phyloP scores from a whole-genome alignment of 2,113 vertebrate species.

The Lophotis ruficrista region DNA sequence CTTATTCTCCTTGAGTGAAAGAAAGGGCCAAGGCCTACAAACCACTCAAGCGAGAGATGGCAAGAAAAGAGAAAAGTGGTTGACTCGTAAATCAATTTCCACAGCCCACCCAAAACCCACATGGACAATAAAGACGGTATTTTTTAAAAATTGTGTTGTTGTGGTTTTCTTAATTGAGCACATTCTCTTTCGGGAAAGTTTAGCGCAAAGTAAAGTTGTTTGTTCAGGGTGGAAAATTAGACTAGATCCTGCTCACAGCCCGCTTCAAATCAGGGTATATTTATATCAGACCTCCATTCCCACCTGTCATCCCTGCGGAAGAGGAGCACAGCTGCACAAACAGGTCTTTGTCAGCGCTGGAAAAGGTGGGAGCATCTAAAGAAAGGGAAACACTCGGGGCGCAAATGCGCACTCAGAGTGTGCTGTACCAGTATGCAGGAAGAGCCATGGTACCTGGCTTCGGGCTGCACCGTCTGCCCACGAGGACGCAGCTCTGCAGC shows the following conservation, averaged over 20 bases:
- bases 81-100: conserved; percentile 87
- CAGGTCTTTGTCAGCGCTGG: conserved; percentile 1
- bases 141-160: conserved; percentile 61
- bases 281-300: neutral
- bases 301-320: conserved; percentile 43
- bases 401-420: neutral
- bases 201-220: conserved; percentile 17
- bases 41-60: conserved; percentile 85
- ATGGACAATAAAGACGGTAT: conserved; percentile 42
- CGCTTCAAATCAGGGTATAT: neutral
- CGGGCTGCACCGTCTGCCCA: neutral
- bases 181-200: conserved; percentile 47
- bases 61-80: conserved; percentile 83
- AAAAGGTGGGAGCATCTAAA: conserved; percentile 14
- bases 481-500: neutral
- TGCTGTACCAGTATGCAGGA: rapidly evolving
- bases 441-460: neutral
- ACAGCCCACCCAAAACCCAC: conserved; percentile 85
- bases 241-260: neutral
- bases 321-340: conserved; percentile 27
- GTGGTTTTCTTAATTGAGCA: conserved; percentile 63
- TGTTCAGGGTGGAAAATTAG: conserved; percentile 9
- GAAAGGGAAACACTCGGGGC: neutral
- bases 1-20: conserved; percentile 84
- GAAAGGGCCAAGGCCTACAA: conserved; percentile 79